These are phyloP conservation scores for Drosophila kepulauana DNA, from an alignment of 1,140 invertebrate genomes.

Conservation along the genomic window DNA sequence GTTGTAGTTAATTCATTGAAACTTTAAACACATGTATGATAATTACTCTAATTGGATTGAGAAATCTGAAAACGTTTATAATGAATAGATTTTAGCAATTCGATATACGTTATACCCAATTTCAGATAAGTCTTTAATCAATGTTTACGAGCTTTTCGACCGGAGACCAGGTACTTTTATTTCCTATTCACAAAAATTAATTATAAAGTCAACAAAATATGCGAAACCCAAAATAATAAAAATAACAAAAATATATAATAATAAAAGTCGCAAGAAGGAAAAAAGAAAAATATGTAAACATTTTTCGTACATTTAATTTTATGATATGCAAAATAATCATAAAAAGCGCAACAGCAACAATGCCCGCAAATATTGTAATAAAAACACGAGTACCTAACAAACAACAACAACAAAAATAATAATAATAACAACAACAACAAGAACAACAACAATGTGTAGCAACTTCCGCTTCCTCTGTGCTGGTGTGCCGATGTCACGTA, in stretches of 20 bases:
- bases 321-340: constrained; percentile 71
- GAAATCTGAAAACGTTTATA: too few species aligned
- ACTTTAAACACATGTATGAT: background rate
- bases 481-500: constrained; percentile 32
- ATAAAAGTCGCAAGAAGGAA: background rate
- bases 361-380: constrained; percentile 61
- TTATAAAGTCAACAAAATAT: constrained; percentile 14
- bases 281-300: constrained; percentile 41
- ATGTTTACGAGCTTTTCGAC: background rate
- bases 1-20: background rate
- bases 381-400: constrained; percentile 68
- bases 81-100: background rate
- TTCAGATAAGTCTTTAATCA: constrained; percentile 4
- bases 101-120: background rate
- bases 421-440: constrained; percentile 50
- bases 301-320: constrained; percentile 72
- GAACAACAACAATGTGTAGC: constrained; percentile 60
- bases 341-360: constrained; percentile 62
- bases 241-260: constrained; percentile 4
- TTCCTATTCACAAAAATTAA: constrained; percentile 22
- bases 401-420: constrained; percentile 34
- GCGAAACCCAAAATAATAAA: constrained; percentile 1
- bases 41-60: background rate
- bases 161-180: background rate
- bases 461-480: constrained; percentile 64